phyloP scores from a whole-genome alignment of 1,140 invertebrate genomes.

The Heliconius melpomene region DNA sequence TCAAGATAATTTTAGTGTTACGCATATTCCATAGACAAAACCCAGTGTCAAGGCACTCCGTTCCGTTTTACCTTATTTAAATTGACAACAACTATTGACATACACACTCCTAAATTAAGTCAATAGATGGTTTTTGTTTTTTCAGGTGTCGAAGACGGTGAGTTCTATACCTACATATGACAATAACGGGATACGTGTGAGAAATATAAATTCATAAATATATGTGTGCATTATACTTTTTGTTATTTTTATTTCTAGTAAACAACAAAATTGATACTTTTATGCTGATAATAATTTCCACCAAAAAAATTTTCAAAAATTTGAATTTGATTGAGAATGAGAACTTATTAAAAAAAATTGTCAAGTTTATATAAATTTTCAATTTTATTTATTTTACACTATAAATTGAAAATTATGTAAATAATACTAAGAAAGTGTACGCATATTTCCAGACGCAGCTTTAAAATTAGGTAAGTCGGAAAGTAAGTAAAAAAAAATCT shows the following conservation, averaged over 20 bases:
- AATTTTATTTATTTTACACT: not conserved
- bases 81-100: too few relatives aligned
- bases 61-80: too few relatives aligned
- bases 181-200: not conserved
- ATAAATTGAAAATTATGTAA: not conserved
- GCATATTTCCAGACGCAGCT: not conserved
- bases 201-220: not conserved
- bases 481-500: not conserved
- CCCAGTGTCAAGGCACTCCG: too few relatives aligned
- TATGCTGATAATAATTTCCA: too few relatives aligned
- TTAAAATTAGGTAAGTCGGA: not conserved
- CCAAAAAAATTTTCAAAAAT: too few relatives aligned
- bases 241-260: not conserved
- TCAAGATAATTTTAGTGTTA: too few relatives aligned
- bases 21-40: too few relatives aligned
- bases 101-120: too few relatives aligned
- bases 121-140: constrained; percentile 10
- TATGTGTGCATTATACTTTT: not conserved
- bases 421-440: not conserved
- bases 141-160: constrained; percentile 45
- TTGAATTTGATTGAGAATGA: not conserved
- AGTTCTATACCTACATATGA: constrained; percentile 17
- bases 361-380: not conserved
- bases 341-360: too few relatives aligned
- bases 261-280: not conserved